Conservation (phyloP, 2,888 invertebrate species). For the Timema cristinae region DNA sequence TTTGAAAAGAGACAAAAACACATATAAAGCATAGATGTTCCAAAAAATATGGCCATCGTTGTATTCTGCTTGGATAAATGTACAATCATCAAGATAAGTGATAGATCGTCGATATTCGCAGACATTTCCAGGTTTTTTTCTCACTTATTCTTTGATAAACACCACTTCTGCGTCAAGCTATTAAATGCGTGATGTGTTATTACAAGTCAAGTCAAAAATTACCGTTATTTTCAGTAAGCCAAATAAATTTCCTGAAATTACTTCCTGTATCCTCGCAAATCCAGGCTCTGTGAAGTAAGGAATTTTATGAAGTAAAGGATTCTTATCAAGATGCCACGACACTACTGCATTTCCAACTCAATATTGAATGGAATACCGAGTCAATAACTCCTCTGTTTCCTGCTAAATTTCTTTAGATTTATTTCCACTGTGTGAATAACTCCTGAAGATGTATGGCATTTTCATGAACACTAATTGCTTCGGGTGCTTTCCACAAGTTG, state of each 20-base stretch:
- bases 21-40: neutral
- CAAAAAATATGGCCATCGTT: neutral
- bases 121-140: slow-evolving; percentile 25
- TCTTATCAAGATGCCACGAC: too few species aligned
- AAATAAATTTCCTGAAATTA: too few species aligned
- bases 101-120: neutral
- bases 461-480: slow-evolving; percentile 12
- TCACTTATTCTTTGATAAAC: slow-evolving; percentile 31
- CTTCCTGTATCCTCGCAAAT: too few species aligned
- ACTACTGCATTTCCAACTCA: too few species aligned
- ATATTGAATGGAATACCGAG: too few species aligned
- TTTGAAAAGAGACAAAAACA: neutral
- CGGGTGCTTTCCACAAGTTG: slow-evolving; percentile 6
- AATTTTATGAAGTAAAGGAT: too few species aligned
- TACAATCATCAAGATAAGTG: neutral
- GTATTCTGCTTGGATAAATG: neutral
- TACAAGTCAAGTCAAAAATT: too few species aligned
- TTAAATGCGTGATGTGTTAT: too few species aligned
- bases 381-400: too few species aligned
- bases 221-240: too few species aligned
- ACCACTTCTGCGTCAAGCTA: slow-evolving; percentile 31
- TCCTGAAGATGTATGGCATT: neutral
- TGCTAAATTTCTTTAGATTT: neutral
- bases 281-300: too few species aligned
- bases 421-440: neutral